Base-by-base conservation (phyloP, 1,140 invertebrate species). In the Drosophila pruinosa region DNA sequence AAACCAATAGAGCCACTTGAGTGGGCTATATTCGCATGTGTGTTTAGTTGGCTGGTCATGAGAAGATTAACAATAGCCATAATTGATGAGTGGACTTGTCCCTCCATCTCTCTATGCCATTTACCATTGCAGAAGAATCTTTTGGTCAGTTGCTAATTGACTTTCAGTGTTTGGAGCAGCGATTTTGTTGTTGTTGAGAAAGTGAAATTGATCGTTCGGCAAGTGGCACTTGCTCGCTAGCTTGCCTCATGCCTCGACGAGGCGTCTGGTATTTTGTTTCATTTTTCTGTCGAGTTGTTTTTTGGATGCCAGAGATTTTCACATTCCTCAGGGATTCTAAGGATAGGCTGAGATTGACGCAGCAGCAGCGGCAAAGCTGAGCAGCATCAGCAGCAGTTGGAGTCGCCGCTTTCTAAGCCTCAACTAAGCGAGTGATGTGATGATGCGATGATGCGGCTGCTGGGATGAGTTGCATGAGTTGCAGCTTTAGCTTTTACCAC, bases 171-270 rank as follows among this genome's bases (percentile, higher is more conserved):
- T 75, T 59, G 78, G 34, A 26, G 3, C 22, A 22, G 59, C 21
- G 39, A 69, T 83, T 65, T 47, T 62, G 34, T 5, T 43, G 57
- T 15, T 15, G 64, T 62, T 75, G 77, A 86, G 81, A 85, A 85
- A 85, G 81, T 85, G 81, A 85, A 85, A 85, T 86, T 86, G 81
- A 85, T 85, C 68, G 69, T 61, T 38, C 38, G 72, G 67, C 75
- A 71, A 82, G 77, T 80, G 72, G 41, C 77, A 75, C 3, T 7
- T 31, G n/a, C 72, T 80, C 38, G 56, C 14, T 26, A 15, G 59
- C 54, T 38, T 56, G 54, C 54, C 34, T 1, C 63, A 50, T 48
- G 45, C 52, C n/a, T 61, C 45, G 4, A 22, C 3, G 22, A 4
- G 12, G 26, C 26, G 8, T 28, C 10, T 4, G n/a, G 17, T 34